A percentile compares a stretch with the other conserved stretches of the same genome.
Evolutionary conservation across 2,797 vertebrate species (phyloP).

Genomic region (Onychomys torridus): DNA sequence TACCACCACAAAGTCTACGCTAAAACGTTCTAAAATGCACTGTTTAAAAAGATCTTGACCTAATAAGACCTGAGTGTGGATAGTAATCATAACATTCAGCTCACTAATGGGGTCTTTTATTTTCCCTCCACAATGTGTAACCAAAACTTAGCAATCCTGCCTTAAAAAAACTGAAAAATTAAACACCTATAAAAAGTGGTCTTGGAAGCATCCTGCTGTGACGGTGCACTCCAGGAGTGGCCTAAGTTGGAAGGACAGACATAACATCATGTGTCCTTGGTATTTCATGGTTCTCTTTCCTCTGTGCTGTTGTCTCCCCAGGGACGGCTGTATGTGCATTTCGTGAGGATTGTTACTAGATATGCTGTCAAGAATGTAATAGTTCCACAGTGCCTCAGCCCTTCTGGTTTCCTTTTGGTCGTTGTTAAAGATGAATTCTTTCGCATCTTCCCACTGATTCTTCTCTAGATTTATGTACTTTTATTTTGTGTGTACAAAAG

Average conservation of each 20-base stretch:
- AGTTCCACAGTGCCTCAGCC: background rate
- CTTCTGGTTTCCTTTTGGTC: background rate
- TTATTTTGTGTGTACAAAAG: background rate
- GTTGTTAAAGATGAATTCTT: background rate
- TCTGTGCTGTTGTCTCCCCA: background rate
- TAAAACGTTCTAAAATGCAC: conserved; percentile 42
- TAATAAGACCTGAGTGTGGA: conserved; percentile 45
- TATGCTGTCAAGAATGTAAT: background rate
- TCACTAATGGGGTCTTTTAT: background rate
- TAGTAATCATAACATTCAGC: conserved; percentile 6
- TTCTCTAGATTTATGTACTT: background rate
- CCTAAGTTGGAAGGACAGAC: background rate
- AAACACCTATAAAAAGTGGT: background rate
- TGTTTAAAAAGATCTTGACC: conserved; percentile 21
- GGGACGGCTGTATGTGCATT: background rate
- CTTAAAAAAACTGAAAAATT: background rate
- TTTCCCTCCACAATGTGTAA: background rate
- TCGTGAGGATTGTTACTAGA: background rate
- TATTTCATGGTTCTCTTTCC: background rate
- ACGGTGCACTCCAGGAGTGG: background rate
- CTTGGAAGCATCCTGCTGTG: fast-evolving
- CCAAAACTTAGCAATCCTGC: background rate
- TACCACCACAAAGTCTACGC: background rate
- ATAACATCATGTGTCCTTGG: background rate
- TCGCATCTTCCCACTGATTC: background rate